Conservation (phyloP, 2,113 vertebrate species). For the Boulengeromyrus knoepffleri region DNA sequence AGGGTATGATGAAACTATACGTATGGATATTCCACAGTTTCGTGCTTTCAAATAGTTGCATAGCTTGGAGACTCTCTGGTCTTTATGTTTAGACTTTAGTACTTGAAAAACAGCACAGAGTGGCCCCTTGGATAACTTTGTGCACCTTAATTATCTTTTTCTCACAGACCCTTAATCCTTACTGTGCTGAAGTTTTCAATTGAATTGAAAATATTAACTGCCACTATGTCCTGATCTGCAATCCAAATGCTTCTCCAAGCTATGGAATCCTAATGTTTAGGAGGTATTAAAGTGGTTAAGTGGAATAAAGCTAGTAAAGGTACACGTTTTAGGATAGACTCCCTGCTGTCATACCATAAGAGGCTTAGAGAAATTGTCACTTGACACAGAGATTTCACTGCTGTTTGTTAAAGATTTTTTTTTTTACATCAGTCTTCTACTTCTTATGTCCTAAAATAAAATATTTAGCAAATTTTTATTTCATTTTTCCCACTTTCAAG, state of each 20-base stretch:
- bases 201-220: not conserved
- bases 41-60: not conserved
- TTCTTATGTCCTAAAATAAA: not conserved
- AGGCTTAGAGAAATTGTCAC: not conserved
- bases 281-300: not conserved
- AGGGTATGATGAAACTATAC: not conserved
- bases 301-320: not conserved
- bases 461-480: constrained; percentile 3
- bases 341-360: not conserved
- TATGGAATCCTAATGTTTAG: not conserved
- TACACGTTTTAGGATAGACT: not conserved
- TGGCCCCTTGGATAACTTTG: not conserved
- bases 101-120: not conserved
- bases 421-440: not conserved
- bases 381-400: not conserved
- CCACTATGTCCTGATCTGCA: not conserved
- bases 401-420: not conserved
- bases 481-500: constrained; percentile 6
- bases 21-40: not conserved
- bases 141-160: not conserved
- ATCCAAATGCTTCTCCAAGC: not conserved
- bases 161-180: not conserved
- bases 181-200: not conserved
- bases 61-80: not conserved
- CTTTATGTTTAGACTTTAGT: not conserved